Percentiles rank a stretch among this genome's conserved stretches.
phyloP scores from a whole-genome alignment of 92 coral and sea anemone species.

The Epizoanthus rinbou region DNA sequence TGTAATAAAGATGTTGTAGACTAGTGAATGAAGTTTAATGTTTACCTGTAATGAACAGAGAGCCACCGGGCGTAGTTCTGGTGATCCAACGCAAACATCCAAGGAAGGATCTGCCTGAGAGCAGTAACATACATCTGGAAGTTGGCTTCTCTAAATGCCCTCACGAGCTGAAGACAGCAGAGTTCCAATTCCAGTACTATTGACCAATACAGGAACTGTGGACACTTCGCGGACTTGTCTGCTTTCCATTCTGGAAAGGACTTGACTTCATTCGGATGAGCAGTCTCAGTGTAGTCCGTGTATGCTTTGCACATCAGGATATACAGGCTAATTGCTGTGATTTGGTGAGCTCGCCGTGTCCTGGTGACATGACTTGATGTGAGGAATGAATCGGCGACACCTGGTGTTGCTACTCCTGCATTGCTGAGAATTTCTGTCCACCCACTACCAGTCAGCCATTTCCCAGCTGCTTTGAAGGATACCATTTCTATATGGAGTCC shows the following conservation, averaged over 20 bases:
- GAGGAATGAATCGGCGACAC: constrained; percentile 28
- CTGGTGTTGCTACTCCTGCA: constrained; percentile 39
- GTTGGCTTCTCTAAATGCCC: constrained; percentile 46
- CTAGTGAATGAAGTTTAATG: no score
- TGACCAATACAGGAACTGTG: constrained; percentile 51
- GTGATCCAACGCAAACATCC: constrained; percentile 58
- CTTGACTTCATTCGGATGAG: not conserved
- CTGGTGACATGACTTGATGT: constrained; percentile 4
- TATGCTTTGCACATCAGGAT: constrained; percentile 30
- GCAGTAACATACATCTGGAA: constrained; percentile 46
- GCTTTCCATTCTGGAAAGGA: constrained; percentile 46
- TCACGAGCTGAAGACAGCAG: constrained; percentile 43
- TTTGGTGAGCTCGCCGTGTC: constrained; percentile 32
- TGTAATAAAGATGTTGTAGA: no score
- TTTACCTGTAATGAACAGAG: no score
- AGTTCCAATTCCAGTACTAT: constrained; percentile 44
- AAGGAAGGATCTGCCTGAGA: constrained; percentile 56
- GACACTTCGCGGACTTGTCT: constrained; percentile 39
- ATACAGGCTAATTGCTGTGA: constrained; percentile 13
- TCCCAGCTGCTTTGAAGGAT: constrained; percentile 14
- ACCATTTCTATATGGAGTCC: constrained; percentile 55
- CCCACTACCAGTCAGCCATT: constrained; percentile 26
- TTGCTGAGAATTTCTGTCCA: not conserved
- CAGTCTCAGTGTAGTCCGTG: not conserved
- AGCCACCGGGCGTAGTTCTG: constrained; percentile 60